phyloP scores from a whole-genome alignment of 2,797 vertebrate species.

The Kryptolebias ocellatus region DNA sequence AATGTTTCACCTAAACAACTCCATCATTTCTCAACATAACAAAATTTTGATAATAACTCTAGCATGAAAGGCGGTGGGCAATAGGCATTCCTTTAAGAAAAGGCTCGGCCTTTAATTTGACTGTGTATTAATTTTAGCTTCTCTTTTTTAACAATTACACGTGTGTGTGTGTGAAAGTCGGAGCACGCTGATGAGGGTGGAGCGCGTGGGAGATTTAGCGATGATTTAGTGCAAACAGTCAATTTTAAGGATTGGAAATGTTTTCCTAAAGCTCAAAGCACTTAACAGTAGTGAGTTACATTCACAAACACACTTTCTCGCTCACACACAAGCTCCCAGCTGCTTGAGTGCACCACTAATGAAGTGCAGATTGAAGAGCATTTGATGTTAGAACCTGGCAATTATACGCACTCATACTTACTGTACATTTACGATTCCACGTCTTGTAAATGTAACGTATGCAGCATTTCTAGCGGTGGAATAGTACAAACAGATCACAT shows the following conservation, averaged over 20 bases:
- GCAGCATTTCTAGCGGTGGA: slow-evolving; percentile 32
- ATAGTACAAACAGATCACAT: slow-evolving; percentile 38
- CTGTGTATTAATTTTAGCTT: neutral
- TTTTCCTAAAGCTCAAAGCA: slow-evolving; percentile 61
- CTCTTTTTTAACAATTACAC: neutral
- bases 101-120: neutral
- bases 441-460: neutral
- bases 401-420: slow-evolving; percentile 45
- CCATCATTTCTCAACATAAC: too few relatives aligned
- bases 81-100: too few relatives aligned
- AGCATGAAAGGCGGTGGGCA: too few relatives aligned
- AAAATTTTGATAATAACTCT: too few relatives aligned
- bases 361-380: slow-evolving; percentile 60
- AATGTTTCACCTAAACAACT: too few relatives aligned
- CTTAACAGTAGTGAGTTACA: slow-evolving; percentile 48
- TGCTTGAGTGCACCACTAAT: slow-evolving; percentile 41
- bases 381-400: slow-evolving; percentile 57
- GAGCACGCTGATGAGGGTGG: slow-evolving; percentile 31
- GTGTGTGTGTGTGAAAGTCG: neutral
- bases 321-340: slow-evolving; percentile 33
- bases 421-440: slow-evolving; percentile 19
- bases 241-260: slow-evolving; percentile 61
- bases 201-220: slow-evolving; percentile 48
- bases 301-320: slow-evolving; percentile 22
- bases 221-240: slow-evolving; percentile 64